Base-by-base conservation (phyloP, 1,140 invertebrate species). In the Geopemphigus sp. region DNA sequence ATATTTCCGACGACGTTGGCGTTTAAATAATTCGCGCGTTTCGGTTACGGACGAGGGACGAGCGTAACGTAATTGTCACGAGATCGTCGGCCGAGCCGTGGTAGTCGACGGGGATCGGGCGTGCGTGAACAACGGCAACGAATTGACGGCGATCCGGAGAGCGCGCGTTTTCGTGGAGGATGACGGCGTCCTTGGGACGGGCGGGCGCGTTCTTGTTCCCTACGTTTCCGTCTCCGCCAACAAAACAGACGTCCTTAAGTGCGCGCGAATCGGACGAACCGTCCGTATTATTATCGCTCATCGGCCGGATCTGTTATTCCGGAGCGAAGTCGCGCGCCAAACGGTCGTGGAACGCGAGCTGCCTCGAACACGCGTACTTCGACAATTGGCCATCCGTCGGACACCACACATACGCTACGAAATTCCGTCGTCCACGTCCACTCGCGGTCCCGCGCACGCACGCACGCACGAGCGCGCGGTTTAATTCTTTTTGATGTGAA, bases 171-270 rank as follows among this genome's bases (percentile, higher is more conserved):
- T 63, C 47, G 22, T 14, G 56, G 39, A 50, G 57, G 39, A 61
- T 63, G 74, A 78, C 74, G 74, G 32, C 26, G 74, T 11, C 74
- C 74, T 78, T 78, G 57, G 47, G n/a, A 53, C 12, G 32, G 3
- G 57, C 12, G 32, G 3, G 57, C 74, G 63, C 74, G 74, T 78
- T 61, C 61, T 63, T 26, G 32, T 24, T 78, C 22, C 47, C 17
- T 54, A n/a, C 39, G 57, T 78, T 78, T 78, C 74, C 74, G 74
- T 78, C 59, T 78, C 32, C 32, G 39, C 32, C 56, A 29, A 56
- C 70, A 59, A n/a, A n/a, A 5, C 74, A 50, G 57, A 45, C 74
- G 74, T 61, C n/a, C 56, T 47, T n/a, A 78, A 45, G 39, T 54
- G 74, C 57, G 74, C 57, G 57, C 57, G 57, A 59, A 61, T 50